Percentiles rank a stretch among this genome's conserved stretches.
These are phyloP conservation scores for Rhingia campestris DNA, from an alignment of 2,888 invertebrate genomes.

Conservation along the genomic window DNA sequence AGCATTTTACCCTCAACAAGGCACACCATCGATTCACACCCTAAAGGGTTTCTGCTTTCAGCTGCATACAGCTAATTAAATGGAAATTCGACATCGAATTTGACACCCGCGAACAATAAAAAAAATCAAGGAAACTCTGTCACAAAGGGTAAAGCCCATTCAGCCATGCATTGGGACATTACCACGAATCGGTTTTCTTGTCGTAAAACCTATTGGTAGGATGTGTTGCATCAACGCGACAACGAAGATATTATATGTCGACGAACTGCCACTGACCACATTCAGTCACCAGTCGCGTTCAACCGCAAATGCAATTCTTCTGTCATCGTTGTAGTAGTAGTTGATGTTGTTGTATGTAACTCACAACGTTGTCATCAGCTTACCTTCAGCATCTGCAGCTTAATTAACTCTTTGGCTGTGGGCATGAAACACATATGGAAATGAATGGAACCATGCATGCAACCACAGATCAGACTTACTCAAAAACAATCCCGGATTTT, in stretches of 20 bases:
- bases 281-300: slow-evolving; percentile 14
- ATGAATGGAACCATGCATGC: slow-evolving; percentile 28
- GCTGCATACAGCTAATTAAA: slow-evolving; percentile 23
- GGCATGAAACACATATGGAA: neutral
- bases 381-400: slow-evolving; percentile 14
- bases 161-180: slow-evolving; percentile 10
- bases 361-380: slow-evolving; percentile 5
- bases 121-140: slow-evolving; percentile 52
- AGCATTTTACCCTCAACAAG: neutral
- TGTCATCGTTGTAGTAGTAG: slow-evolving; percentile 10
- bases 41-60: slow-evolving; percentile 50
- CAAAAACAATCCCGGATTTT: slow-evolving; percentile 26
- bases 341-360: slow-evolving; percentile 6
- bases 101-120: slow-evolving; percentile 43
- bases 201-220: slow-evolving; percentile 9
- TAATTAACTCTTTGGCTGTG: slow-evolving; percentile 7
- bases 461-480: slow-evolving; percentile 34
- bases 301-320: slow-evolving; percentile 54
- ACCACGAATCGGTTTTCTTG: slow-evolving; percentile 17
- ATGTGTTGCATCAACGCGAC: slow-evolving; percentile 32
- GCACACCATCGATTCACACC: slow-evolving; percentile 20
- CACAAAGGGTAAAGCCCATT: slow-evolving; percentile 14
- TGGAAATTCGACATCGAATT: slow-evolving; percentile 38
- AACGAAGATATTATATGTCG: slow-evolving; percentile 34
- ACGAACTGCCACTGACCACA: slow-evolving; percentile 52